Evolutionary conservation across 2,888 invertebrate species (phyloP).

Genomic region (Rapana venosa): DNA sequence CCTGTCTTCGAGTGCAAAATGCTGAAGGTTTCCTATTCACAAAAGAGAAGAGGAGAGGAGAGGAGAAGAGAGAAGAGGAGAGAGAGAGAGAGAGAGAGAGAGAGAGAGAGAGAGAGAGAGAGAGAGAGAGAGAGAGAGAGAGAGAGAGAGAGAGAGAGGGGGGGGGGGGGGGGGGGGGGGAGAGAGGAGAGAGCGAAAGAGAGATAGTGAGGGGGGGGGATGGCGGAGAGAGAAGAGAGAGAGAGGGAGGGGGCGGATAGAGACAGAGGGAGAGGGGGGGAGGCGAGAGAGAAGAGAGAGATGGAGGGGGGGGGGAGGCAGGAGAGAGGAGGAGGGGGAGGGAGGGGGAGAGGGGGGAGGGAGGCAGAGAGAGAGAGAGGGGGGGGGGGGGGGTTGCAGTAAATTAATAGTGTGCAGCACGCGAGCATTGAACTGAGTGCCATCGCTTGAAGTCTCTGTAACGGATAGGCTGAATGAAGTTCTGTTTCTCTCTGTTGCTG

Average conservation of each 20-base stretch:
- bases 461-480: background rate
- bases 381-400: background rate
- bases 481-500: background rate
- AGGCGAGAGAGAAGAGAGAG: background rate
- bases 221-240: background rate
- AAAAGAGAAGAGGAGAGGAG: background rate
- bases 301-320: background rate
- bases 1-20: too few species aligned
- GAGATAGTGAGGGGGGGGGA: too few species aligned
- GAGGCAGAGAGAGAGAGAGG: background rate
- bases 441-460: too few species aligned
- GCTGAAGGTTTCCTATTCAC: too few species aligned
- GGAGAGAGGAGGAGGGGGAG: conserved; percentile 2
- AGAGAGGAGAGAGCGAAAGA: too few species aligned
- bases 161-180: background rate
- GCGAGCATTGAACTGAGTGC: too few species aligned
- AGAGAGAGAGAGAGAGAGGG: too few species aligned
- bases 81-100: background rate
- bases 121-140: too few species aligned
- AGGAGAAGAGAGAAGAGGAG: too few species aligned
- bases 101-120: conserved; percentile 31
- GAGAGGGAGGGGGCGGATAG: too few species aligned
- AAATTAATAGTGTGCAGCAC: background rate
- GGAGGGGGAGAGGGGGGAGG: background rate
- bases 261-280: too few species aligned